Evolutionary conservation across 1,140 invertebrate species (phyloP).

Genomic region (Pteromalus puparum): DNA sequence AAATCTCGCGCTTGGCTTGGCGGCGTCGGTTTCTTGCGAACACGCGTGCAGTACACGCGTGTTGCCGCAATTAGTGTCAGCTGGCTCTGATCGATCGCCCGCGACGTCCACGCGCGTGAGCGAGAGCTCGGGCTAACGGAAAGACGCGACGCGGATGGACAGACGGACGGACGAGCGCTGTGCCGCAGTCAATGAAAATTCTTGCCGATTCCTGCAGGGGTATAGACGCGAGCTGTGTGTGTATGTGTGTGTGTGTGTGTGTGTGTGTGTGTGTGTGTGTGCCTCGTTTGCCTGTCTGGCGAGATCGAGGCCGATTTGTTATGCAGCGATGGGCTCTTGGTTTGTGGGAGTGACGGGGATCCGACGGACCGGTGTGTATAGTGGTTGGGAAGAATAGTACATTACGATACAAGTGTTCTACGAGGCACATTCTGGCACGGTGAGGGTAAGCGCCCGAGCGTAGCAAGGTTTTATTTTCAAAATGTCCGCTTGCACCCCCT

Average conservation of each 20-base stretch:
- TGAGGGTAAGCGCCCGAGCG: too few relatives aligned
- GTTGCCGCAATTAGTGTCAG: slow-evolving; percentile 39
- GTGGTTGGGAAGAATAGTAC: too few relatives aligned
- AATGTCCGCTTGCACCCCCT: too few relatives aligned
- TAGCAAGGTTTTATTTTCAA: too few relatives aligned
- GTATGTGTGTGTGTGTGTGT: neutral
- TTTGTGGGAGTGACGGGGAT: neutral
- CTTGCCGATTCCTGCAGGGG: neutral
- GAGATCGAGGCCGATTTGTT: neutral
- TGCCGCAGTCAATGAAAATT: neutral
- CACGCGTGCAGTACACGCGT: slow-evolving; percentile 65
- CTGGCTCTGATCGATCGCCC: slow-evolving; percentile 63
- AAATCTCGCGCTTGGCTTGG: neutral
- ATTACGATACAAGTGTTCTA: too few relatives aligned
- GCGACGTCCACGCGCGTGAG: neutral
- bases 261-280: neutral
- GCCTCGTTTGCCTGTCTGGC: neutral
- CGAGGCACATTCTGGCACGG: too few relatives aligned
- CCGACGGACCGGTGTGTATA: neutral
- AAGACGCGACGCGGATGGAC: neutral
- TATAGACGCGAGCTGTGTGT: neutral
- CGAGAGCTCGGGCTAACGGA: neutral
- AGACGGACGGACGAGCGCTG: neutral
- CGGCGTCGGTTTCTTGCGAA: slow-evolving; percentile 45
- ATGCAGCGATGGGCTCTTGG: neutral